A percentile compares a stretch with the other conserved stretches of the same genome.
Conservation (phyloP, 2,888 invertebrate species). For the Leptopilina drosophilae region DNA sequence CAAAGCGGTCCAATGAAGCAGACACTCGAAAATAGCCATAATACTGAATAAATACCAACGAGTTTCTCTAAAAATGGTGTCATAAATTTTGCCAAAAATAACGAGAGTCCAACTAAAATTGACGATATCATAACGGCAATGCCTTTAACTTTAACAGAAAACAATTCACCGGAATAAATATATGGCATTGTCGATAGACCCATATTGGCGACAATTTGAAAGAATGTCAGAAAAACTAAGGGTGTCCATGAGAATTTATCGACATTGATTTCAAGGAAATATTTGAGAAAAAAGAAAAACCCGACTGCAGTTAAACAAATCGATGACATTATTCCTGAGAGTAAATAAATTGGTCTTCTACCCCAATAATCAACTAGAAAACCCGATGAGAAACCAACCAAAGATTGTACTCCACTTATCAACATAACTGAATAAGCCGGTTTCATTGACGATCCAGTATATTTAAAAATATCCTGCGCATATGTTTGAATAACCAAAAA, state of each 20-base stretch:
- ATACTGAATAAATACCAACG: slow-evolving; percentile 79
- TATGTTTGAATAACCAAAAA: slow-evolving; percentile 81
- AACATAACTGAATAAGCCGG: slow-evolving; percentile 79
- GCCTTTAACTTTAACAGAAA: slow-evolving; percentile 82
- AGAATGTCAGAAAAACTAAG: slow-evolving; percentile 80
- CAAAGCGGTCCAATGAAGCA: not conserved
- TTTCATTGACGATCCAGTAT: slow-evolving; percentile 78
- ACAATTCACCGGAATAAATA: slow-evolving; percentile 82
- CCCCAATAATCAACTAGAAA: slow-evolving; percentile 82
- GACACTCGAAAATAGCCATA: slow-evolving; percentile 79
- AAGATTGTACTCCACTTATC: slow-evolving; percentile 79
- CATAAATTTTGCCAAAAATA: slow-evolving; percentile 80
- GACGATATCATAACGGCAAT: slow-evolving; percentile 82
- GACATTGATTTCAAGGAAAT: slow-evolving; percentile 77
- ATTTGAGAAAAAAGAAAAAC: slow-evolving; percentile 80
- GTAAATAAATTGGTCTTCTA: slow-evolving; percentile 80
- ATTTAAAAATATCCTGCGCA: slow-evolving; percentile 81
- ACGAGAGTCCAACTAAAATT: slow-evolving; percentile 80
- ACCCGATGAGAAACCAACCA: slow-evolving; percentile 80
- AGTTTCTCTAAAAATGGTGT: slow-evolving; percentile 79
- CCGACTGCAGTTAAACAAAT: slow-evolving; percentile 79
- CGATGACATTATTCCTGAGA: slow-evolving; percentile 80
- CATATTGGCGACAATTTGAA: slow-evolving; percentile 82
- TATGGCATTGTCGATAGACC: slow-evolving; percentile 83
- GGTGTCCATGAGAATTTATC: slow-evolving; percentile 80